Conservation (phyloP, 2,888 invertebrate genomes). For the Stegophylla sp. region DNA sequence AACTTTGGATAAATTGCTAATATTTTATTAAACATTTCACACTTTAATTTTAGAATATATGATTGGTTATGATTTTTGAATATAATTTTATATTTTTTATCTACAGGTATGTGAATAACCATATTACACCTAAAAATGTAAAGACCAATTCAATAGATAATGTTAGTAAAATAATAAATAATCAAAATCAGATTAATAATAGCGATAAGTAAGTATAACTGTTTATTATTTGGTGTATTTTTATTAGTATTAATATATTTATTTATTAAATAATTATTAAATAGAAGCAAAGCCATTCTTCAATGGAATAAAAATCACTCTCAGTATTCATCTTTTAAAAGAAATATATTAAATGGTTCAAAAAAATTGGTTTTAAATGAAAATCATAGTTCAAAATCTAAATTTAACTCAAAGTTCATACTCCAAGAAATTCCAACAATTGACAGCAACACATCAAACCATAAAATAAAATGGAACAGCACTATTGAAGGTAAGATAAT, state of each 20-base stretch:
- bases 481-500: not conserved
- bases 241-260: not conserved
- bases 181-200: not conserved
- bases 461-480: not conserved
- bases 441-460: not conserved
- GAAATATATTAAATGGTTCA: not conserved
- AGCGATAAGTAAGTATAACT: slow-evolving; percentile 18
- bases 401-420: not conserved
- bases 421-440: slow-evolving; percentile 34
- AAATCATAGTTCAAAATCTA: not conserved
- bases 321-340: not conserved
- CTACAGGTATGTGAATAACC: not conserved
- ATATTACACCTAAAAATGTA: not conserved
- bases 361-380: not conserved
- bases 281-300: slow-evolving; percentile 5
- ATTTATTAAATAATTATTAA: not conserved
- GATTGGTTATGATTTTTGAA: too few relatives aligned
- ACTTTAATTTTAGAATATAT: too few relatives aligned
- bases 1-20: too few relatives aligned
- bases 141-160: not conserved
- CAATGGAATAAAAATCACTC: slow-evolving; percentile 40
- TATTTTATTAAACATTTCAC: too few relatives aligned
- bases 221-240: not conserved
- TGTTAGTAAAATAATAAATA: slow-evolving; percentile 14
- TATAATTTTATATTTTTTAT: too few relatives aligned